Evolutionary conservation across 2,888 invertebrate genomes (phyloP), one percentile per base, ranked within the genome.

Genomic region (Glyphotaelius pellucidus): DNA sequence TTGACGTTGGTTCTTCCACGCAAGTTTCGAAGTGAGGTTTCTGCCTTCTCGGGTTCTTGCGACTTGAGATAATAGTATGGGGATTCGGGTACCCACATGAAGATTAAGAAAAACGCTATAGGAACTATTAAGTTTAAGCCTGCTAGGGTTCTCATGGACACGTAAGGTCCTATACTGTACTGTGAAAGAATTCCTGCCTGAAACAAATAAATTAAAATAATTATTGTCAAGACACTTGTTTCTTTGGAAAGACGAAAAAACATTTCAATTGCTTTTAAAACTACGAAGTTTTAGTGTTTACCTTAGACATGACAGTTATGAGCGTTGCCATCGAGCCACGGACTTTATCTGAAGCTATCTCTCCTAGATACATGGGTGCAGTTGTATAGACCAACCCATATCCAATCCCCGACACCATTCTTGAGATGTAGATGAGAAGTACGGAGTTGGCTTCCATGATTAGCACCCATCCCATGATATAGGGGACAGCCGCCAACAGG

Each of bases 1-100:
- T 95, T 95, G 86, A 97, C 96, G 94, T 96, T 96, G 30, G 94
- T 94, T 93, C 95, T 95, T 35, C 97, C 96, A 31, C 97, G 95
- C 2, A 97, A 95, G 94, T 95, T 96, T 94, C 96, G 95, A 89
- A 97, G 94, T 0, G 97, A 96, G 83, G 95, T 94, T 91, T 96
- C 95, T 0, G 97, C 97, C 92, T 95, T 95, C 67, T 96, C 96
- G 12, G 95, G 95, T 42, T 95, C 95, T 19, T 95, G 96, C 0
- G 95, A 94, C 90, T 96, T 96, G 38, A 97, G 95, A 94, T 95
- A 95, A 94, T 95, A 97, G 94, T 97, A 96, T 0, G 97, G 97
- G 3, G 97, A 97, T 94, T 97, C 97, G 0, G 97, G 97, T 95
- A 97, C 96, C 80, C 96, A 96, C 87, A 96, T 95, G 94, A 97